Conservation (phyloP, 2,888 invertebrate genomes). For the Nemotelus pantherinus region DNA sequence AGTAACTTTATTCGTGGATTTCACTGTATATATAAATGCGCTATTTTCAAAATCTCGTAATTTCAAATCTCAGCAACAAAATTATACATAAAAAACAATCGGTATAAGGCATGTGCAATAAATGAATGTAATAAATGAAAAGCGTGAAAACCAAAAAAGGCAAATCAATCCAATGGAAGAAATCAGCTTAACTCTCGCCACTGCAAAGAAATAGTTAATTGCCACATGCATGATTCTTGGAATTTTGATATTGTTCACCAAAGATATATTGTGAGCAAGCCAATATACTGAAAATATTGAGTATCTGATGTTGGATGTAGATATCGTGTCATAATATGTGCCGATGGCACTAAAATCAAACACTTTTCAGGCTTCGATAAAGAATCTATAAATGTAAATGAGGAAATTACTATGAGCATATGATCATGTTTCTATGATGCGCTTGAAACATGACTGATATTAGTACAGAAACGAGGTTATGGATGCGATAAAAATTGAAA, state of each 20-base stretch:
- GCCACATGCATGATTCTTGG: slow-evolving; percentile 29
- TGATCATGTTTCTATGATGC: background rate
- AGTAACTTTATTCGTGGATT: no score
- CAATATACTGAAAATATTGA: background rate
- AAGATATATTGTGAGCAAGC: background rate
- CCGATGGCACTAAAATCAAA: slow-evolving; percentile 41
- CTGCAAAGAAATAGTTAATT: slow-evolving; percentile 38
- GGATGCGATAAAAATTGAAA: background rate
- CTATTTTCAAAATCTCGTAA: no score
- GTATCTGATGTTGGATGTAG: background rate
- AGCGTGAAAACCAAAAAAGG: no score
- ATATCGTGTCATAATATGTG: slow-evolving; percentile 10
- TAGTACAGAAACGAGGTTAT: background rate
- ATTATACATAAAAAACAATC: no score
- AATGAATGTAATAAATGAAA: no score
- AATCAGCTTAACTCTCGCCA: slow-evolving; percentile 23
- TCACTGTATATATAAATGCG: no score
- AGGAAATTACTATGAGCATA: slow-evolving; percentile 20
- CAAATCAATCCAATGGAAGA: background rate
- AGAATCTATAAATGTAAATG: slow-evolving; percentile 40
- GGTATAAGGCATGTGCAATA: no score
- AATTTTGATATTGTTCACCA: background rate
- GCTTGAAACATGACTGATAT: background rate
- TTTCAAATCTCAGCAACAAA: no score
- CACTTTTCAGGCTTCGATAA: slow-evolving; percentile 38